Percentiles rank a stretch among this genome's conserved stretches.
Evolutionary conservation across 64 coral and sea anemone species (phyloP).

Genomic region (Acropora tenuis): DNA sequence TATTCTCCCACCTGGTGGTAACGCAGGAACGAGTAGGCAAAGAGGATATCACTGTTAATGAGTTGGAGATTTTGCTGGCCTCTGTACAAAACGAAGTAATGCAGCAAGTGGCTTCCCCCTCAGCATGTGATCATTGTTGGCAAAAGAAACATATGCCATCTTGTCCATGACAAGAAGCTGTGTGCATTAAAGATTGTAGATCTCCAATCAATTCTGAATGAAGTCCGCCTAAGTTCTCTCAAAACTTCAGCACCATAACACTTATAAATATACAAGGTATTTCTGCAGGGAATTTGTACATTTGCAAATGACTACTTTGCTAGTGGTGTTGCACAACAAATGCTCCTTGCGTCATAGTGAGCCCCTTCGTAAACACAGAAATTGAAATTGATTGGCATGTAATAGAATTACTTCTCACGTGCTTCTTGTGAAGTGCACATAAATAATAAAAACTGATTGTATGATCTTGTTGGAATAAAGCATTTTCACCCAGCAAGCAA

Average conservation of each 20-base stretch:
- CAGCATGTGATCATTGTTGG: conserved; percentile 17
- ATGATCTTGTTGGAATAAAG: too few relatives aligned
- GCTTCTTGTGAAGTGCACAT: too few relatives aligned
- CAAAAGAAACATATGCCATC: background rate
- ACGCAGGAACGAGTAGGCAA: background rate
- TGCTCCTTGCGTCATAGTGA: too few relatives aligned
- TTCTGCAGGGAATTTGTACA: background rate
- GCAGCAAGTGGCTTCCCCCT: background rate
- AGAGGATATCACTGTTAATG: background rate
- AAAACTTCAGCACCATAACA: background rate
- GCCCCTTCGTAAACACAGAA: too few relatives aligned
- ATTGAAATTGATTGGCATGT: too few relatives aligned
- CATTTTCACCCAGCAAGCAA: too few relatives aligned
- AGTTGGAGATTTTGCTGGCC: background rate
- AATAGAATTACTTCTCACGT: too few relatives aligned
- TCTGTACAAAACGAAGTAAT: background rate
- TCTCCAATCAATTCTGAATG: background rate
- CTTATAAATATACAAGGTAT: background rate
- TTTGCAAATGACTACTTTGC: too few relatives aligned
- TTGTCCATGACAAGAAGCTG: conserved; percentile 9
- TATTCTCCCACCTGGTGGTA: conserved; percentile 18
- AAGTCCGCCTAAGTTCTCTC: background rate
- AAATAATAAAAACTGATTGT: too few relatives aligned
- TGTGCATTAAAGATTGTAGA: background rate
- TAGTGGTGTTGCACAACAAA: too few relatives aligned